Evolutionary conservation across 2,113 vertebrate genomes (phyloP).

Genomic region (Dasypus novemcinctus): DNA sequence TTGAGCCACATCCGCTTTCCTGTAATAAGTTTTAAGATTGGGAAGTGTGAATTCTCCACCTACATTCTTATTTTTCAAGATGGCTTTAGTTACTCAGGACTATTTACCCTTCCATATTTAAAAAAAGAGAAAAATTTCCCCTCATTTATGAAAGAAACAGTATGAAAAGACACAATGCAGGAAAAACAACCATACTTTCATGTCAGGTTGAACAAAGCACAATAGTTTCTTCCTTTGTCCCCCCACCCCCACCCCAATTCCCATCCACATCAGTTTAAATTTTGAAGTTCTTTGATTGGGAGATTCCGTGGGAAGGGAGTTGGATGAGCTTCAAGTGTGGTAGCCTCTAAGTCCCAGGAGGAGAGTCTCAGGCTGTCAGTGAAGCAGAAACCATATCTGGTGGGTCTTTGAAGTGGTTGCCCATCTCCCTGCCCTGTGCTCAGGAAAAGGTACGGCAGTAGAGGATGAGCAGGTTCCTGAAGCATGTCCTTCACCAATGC

Average conservation of each 20-base stretch:
- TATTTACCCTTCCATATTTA: too few relatives aligned
- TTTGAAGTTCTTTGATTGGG: slow-evolving; percentile 74
- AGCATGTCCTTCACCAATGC: slow-evolving; percentile 59
- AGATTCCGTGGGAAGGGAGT: slow-evolving; percentile 59
- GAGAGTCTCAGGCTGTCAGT: slow-evolving; percentile 39
- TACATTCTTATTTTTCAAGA: too few relatives aligned
- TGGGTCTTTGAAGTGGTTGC: slow-evolving; percentile 26
- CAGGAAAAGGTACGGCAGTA: slow-evolving; percentile 68
- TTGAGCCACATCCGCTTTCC: too few relatives aligned
- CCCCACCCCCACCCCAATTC: slow-evolving; percentile 29
- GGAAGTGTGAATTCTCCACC: too few relatives aligned
- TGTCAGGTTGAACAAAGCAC: slow-evolving; percentile 70
- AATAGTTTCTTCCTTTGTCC: slow-evolving; percentile 70
- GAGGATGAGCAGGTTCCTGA: slow-evolving; percentile 61
- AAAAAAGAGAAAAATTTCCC: too few relatives aligned
- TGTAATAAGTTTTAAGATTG: too few relatives aligned
- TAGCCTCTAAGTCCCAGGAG: slow-evolving; percentile 51
- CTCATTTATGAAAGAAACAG: slow-evolving; percentile 81
- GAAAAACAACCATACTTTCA: slow-evolving; percentile 74
- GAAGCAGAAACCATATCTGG: slow-evolving; percentile 24
- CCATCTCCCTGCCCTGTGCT: slow-evolving; percentile 59
- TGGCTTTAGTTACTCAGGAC: too few relatives aligned
- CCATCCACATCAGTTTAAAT: slow-evolving; percentile 64
- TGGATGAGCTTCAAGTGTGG: slow-evolving; percentile 44
- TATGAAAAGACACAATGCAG: slow-evolving; percentile 78